Percentiles rank a stretch among this genome's conserved stretches.
Evolutionary conservation across 1,140 invertebrate species (phyloP).

Genomic region (Anthonomus grandis): DNA sequence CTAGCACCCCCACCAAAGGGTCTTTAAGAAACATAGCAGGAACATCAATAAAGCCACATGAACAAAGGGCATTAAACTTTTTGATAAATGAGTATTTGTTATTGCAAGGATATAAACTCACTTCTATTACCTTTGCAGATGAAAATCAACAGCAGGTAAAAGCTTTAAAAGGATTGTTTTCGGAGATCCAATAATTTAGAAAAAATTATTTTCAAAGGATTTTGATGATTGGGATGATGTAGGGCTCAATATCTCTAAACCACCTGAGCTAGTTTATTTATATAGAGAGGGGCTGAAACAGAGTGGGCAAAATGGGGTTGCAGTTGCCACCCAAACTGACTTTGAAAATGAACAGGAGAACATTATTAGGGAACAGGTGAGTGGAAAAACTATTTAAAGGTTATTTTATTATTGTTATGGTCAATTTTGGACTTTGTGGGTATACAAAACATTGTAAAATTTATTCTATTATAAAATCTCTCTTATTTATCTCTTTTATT

Average conservation of each 20-base stretch:
- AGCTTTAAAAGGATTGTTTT: neutral
- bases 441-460: too few species aligned
- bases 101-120: slow-evolving; percentile 78
- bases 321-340: slow-evolving; percentile 50
- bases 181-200: neutral
- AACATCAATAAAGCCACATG: slow-evolving; percentile 73
- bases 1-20: slow-evolving; percentile 52
- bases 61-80: slow-evolving; percentile 82
- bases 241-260: slow-evolving; percentile 82
- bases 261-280: slow-evolving; percentile 70
- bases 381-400: neutral
- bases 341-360: slow-evolving; percentile 48
- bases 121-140: slow-evolving; percentile 88
- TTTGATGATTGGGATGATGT: slow-evolving; percentile 94
- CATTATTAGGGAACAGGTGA: slow-evolving; percentile 45
- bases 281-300: slow-evolving; percentile 67
- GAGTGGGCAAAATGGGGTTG: slow-evolving; percentile 48
- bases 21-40: slow-evolving; percentile 42
- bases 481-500: too few species aligned
- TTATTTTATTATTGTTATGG: neutral
- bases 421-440: too few species aligned
- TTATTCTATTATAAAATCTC: too few species aligned
- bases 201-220: slow-evolving; percentile 56
- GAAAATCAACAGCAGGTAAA: slow-evolving; percentile 83
- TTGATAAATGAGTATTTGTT: slow-evolving; percentile 86